Percentiles rank a stretch among this genome's conserved stretches.
Conservation (phyloP, 1,140 invertebrate genomes). For the Luehdorfia chinensis region DNA sequence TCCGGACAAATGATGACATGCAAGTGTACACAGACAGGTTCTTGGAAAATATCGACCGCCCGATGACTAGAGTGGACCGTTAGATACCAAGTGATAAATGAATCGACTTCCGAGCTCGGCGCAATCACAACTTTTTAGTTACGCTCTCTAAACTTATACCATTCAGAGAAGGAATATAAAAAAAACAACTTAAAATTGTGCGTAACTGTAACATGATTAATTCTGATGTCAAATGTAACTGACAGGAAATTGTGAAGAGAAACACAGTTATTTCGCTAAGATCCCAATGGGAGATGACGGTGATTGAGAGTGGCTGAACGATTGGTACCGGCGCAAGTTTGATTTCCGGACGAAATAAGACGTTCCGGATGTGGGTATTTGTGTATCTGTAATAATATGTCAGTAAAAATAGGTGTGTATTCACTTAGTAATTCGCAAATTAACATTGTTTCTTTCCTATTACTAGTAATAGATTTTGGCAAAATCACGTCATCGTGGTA, state of each 20-base stretch:
- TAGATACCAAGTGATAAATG: slow-evolving; percentile 8
- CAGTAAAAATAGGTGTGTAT: too few species aligned
- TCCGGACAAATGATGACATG: slow-evolving; percentile 51
- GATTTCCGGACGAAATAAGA: too few species aligned
- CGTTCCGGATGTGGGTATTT: too few species aligned
- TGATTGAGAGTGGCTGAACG: too few species aligned
- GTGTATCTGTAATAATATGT: too few species aligned
- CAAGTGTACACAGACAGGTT: slow-evolving; percentile 27
- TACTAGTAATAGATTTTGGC: too few species aligned
- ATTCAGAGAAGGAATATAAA: neutral
- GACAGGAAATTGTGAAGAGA: slow-evolving; percentile 7
- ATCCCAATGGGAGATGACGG: too few species aligned
- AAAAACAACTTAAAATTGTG: neutral
- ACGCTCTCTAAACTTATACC: slow-evolving; percentile 1
- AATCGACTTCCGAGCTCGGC: slow-evolving; percentile 3
- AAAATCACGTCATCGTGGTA: too few species aligned
- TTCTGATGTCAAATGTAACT: neutral
- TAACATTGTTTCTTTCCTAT: too few species aligned
- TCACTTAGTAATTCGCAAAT: too few species aligned
- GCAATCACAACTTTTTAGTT: slow-evolving; percentile 9
- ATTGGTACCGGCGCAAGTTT: too few species aligned
- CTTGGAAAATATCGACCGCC: slow-evolving; percentile 19
- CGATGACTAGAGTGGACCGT: slow-evolving; percentile 7
- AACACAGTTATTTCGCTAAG: neutral
- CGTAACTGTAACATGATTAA: neutral